These are phyloP conservation scores for Drosophila kohkoa DNA, from an alignment of 1,140 invertebrate genomes.

Conservation along the genomic window DNA sequence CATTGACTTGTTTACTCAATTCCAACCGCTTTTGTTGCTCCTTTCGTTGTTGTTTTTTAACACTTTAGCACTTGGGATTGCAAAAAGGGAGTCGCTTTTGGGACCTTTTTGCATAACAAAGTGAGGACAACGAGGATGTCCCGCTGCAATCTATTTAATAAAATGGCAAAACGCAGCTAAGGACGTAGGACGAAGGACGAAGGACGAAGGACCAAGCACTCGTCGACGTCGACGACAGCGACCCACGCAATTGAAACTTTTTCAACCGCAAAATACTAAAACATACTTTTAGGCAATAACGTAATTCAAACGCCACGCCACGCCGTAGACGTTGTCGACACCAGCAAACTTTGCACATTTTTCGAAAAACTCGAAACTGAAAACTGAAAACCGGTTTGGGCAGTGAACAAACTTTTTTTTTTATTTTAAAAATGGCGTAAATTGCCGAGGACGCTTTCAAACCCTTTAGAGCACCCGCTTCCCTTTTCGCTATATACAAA, in stretches of 20 bases:
- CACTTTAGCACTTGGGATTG: conserved; percentile 47
- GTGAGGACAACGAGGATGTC: conserved; percentile 49
- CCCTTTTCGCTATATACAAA: conserved; percentile 29
- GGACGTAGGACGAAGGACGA: not conserved
- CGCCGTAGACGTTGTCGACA: conserved; percentile 64
- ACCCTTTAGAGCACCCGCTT: conserved; percentile 27
- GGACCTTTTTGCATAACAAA: conserved; percentile 72
- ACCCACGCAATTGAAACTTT: conserved; percentile 80
- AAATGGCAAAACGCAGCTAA: conserved; percentile 50
- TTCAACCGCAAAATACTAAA: conserved; percentile 80
- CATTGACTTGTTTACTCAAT: conserved; percentile 63
- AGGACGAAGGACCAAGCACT: too few relatives aligned
- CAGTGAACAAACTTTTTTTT: conserved; percentile 51
- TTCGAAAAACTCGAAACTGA: conserved; percentile 59
- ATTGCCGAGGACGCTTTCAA: conserved; percentile 56
- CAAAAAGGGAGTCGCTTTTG: conserved; percentile 31
- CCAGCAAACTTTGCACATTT: conserved; percentile 74
- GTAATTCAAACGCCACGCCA: conserved; percentile 71
- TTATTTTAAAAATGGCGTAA: conserved; percentile 70
- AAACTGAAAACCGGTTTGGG: conserved; percentile 46
- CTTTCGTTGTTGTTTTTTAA: conserved; percentile 35
- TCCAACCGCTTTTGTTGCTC: conserved; percentile 9
- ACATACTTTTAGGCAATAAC: conserved; percentile 79
- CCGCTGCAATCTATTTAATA: conserved; percentile 78
- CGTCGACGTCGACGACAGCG: conserved; percentile 28